These are phyloP conservation scores for Trichomalopsis sarcophagae DNA, from an alignment of 1,140 invertebrate species.

Conservation along the genomic window DNA sequence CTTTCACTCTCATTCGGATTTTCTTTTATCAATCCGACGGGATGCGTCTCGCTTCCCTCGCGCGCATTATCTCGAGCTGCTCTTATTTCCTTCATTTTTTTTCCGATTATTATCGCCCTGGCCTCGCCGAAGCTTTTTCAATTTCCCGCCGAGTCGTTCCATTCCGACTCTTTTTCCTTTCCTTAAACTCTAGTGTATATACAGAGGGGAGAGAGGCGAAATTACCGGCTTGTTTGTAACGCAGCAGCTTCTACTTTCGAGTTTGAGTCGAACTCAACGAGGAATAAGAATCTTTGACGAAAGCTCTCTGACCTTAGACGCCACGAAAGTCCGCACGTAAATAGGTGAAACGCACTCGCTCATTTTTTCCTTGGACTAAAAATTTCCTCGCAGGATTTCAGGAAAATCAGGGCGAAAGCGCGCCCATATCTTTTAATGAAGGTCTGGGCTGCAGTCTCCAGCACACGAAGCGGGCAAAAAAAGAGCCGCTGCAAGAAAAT, in stretches of 20 bases:
- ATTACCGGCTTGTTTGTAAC: constrained; percentile 56
- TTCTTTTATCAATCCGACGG: constrained; percentile 32
- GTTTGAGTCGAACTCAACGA: constrained; percentile 60
- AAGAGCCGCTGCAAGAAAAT: constrained; percentile 16
- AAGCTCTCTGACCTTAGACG: too few relatives aligned
- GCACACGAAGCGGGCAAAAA: neutral
- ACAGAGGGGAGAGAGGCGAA: neutral
- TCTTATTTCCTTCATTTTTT: constrained; percentile 8
- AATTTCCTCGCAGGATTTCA: neutral
- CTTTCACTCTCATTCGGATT: constrained; percentile 37
- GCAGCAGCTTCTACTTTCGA: constrained; percentile 16
- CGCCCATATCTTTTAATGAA: neutral
- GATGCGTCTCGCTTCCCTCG: too few relatives aligned
- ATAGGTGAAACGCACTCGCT: neutral
- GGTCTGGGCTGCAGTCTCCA: neutral
- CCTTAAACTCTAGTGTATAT: neutral
- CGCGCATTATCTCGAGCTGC: constrained; percentile 7
- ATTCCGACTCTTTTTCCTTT: neutral
- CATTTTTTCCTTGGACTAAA: neutral
- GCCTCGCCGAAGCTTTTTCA: neutral
- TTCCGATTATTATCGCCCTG: neutral
- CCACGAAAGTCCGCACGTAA: too few relatives aligned
- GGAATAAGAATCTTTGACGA: constrained; percentile 60
- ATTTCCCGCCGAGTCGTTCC: neutral
- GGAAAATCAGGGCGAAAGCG: neutral